Conservation (phyloP, 2,113 vertebrate species). For the Isichthys henryi region DNA sequence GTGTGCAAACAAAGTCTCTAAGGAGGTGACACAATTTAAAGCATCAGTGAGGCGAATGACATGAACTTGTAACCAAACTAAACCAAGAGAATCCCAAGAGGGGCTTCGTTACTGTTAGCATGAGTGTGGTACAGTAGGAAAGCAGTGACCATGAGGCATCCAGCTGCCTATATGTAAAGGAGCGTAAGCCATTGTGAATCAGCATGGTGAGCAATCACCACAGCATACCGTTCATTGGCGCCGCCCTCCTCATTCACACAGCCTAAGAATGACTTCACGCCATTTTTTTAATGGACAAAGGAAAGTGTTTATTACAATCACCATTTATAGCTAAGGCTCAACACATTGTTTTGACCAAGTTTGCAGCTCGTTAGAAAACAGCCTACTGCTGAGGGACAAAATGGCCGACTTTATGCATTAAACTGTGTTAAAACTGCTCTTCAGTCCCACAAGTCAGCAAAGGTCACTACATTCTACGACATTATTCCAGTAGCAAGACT, state of each 20-base stretch:
- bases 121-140: neutral
- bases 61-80: neutral
- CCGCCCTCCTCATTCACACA: neutral
- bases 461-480: neutral
- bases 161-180: neutral
- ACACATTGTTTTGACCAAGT: neutral
- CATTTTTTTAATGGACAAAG: neutral
- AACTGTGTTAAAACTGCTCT: neutral
- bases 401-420: neutral
- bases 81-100: neutral
- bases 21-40: neutral
- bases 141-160: neutral
- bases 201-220: neutral
- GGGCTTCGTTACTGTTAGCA: neutral
- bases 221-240: neutral
- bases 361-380: neutral
- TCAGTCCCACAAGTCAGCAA: neutral
- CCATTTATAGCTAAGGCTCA: slow-evolving; percentile 10
- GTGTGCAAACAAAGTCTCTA: neutral
- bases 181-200: neutral
- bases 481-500: neutral
- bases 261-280: neutral
- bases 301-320: slow-evolving; percentile 28
- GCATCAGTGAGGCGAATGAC: neutral
- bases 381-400: neutral